Conservation (phyloP, 2,797 vertebrate species). For the Hapalemur alaotrensis region DNA sequence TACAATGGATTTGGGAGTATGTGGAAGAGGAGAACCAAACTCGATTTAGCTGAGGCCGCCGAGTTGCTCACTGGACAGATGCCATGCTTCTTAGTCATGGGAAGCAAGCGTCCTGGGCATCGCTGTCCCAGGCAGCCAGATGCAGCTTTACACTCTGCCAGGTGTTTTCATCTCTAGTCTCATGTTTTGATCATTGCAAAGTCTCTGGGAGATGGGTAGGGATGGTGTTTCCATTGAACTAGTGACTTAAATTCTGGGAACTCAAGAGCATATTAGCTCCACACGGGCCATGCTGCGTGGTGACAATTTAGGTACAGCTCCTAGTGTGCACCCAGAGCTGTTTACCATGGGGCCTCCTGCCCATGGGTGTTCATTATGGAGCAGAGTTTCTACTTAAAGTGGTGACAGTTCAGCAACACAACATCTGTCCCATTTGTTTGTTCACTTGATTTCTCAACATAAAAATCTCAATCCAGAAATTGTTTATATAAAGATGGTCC, state of each 20-base stretch:
- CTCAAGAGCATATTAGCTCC: neutral
- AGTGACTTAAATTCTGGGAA: conserved; percentile 3
- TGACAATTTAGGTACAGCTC: neutral
- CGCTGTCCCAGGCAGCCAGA: neutral
- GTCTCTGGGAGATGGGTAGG: neutral
- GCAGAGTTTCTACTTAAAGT: conserved; percentile 42
- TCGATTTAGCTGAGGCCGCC: neutral
- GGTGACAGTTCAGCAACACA: neutral
- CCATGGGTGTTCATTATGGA: conserved; percentile 14
- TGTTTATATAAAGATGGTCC: neutral
- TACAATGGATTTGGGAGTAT: neutral
- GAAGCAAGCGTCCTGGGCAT: neutral
- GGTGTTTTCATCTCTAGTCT: neutral
- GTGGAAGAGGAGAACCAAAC: neutral
- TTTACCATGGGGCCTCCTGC: neutral
- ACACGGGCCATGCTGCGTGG: neutral
- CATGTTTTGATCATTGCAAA: neutral
- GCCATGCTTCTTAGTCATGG: neutral
- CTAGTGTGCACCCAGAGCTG: neutral
- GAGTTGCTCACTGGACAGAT: neutral
- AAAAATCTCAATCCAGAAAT: neutral
- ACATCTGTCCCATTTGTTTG: conserved; percentile 57
- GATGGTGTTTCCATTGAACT: conserved; percentile 14
- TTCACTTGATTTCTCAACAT: conserved; percentile 47
- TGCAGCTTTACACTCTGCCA: neutral